Percentiles rank a stretch among this genome's conserved stretches.
phyloP scores from a whole-genome alignment of 2,797 vertebrate genomes.

The Ctenosaura bakeri region DNA sequence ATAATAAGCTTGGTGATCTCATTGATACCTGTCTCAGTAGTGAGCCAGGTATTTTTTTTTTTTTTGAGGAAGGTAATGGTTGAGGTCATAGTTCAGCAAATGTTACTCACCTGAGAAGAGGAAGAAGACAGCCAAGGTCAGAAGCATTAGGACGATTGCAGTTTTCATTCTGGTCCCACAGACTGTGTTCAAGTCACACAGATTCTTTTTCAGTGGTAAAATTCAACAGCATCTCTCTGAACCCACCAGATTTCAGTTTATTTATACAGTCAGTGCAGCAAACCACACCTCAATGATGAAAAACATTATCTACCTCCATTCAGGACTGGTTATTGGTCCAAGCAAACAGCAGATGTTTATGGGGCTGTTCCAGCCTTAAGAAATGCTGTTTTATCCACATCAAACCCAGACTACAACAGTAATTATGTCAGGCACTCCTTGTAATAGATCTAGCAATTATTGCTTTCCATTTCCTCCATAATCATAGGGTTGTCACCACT shows the following conservation, averaged over 20 bases:
- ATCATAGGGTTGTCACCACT: constrained; percentile 72
- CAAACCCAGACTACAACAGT: constrained; percentile 74
- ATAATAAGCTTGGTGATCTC: constrained; percentile 51
- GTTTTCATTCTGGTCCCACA: constrained; percentile 76
- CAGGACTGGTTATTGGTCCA: constrained; percentile 70
- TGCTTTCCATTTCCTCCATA: constrained; percentile 49
- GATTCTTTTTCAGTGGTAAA: constrained; percentile 57
- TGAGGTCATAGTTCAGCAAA: constrained; percentile 40
- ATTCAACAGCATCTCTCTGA: constrained; percentile 43
- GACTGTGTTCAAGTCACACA: constrained; percentile 65
- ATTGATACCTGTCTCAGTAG: constrained; percentile 27
- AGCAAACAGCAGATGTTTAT: constrained; percentile 57
- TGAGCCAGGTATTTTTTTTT: constrained; percentile 33
- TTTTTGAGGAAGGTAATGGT: constrained; percentile 19
- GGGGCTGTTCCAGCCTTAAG: constrained; percentile 62
- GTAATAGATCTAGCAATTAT: constrained; percentile 36
- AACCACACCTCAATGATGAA: constrained; percentile 80
- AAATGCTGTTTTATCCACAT: constrained; percentile 77
- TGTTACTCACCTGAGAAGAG: constrained; percentile 78
- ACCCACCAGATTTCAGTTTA: constrained; percentile 56
- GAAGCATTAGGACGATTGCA: constrained; percentile 74
- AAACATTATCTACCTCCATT: constrained; percentile 63
- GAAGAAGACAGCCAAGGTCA: constrained; percentile 78
- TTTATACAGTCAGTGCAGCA: constrained; percentile 61
- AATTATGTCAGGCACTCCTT: constrained; percentile 72